A percentile compares a stretch with the other conserved stretches of the same genome.
Evolutionary conservation across 1,140 invertebrate species (phyloP).

Genomic region (Drosophila jambulina): DNA sequence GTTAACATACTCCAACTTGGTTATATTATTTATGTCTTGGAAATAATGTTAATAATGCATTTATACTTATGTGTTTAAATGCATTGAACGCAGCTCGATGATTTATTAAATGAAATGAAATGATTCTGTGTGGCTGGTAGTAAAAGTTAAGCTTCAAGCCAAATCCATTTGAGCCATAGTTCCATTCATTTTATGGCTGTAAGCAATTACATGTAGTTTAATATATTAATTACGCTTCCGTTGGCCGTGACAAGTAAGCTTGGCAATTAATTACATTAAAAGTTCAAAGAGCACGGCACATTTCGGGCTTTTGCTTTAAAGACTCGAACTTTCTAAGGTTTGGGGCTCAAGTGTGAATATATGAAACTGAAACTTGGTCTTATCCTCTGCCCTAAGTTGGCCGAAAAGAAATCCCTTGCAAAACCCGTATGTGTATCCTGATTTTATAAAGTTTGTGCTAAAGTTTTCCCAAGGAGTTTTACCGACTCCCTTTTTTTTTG

Average conservation of each 20-base stretch:
- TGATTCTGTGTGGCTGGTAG: neutral
- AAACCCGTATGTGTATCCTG: constrained; percentile 1
- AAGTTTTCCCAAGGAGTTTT: constrained; percentile 6
- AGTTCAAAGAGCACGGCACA: constrained; percentile 23
- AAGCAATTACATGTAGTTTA: constrained; percentile 12
- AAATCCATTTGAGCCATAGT: constrained; percentile 2
- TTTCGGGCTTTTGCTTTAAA: constrained; percentile 3
- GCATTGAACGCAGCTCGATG: neutral
- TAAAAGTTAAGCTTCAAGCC: neutral
- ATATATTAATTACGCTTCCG: constrained; percentile 27
- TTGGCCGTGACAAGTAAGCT: constrained; percentile 16
- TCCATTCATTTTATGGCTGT: constrained; percentile 3
- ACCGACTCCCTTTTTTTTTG: neutral
- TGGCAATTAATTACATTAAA: constrained; percentile 28
- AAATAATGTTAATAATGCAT: neutral
- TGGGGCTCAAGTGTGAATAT: constrained; percentile 5
- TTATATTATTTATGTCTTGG: neutral
- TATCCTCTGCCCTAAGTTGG: constrained; percentile 2
- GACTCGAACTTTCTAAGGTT: constrained; percentile 13
- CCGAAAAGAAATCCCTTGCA: neutral
- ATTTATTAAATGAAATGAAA: neutral
- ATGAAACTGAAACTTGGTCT: constrained; percentile 15
- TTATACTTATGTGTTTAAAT: neutral
- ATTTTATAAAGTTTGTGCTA: constrained; percentile 8
- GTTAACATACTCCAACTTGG: neutral